Evolutionary conservation across 2,888 invertebrate genomes (phyloP), one percentile per base, ranked within the genome.

Genomic region (Dromius quadrimaculatus): DNA sequence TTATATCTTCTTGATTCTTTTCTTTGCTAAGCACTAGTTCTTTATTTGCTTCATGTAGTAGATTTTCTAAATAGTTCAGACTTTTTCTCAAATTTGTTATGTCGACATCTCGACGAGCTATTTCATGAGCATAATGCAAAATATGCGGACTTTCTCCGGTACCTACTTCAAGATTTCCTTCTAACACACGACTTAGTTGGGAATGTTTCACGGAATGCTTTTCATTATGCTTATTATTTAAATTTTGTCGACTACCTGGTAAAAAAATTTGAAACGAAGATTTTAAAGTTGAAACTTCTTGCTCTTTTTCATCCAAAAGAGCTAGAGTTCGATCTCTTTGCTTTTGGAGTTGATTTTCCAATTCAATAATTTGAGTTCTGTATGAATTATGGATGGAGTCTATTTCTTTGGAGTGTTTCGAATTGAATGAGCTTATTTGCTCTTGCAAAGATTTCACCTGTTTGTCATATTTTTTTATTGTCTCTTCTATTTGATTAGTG

Each of bases 121-220:
- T 81, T 83, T 94, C 94, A 80, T 94, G 92, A 62, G 90, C 91
- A 78, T 93, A 94, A 82, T 94, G 92, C 34, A 94, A 79, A 85
- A 94, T 89, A 73, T 91, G 91, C 34, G 90, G 89, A 75, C 89
- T 90, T 28, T 90, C 89, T n/a, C 84, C 80, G 0, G 80, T 81
- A 28, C 23, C 41, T 1, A 28, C 17, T 15, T 54, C 41, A 22
- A 41, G 32, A 57, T 54, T 66, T 8, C 22, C 57, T 15, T 54
- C 66, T 22, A 66, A 15, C 15, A 66, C 57, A 4, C 38, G 41
- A 28, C 13, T 41, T 41, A 66, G 23, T 38, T 66, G 50, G 8
- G 38, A 70, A 69, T 28, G 36, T 41, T 59, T 59, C 22, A 32
- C n/a, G 13, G 43, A 41, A 38, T 64, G 19, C 28, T 47, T 47